These are phyloP conservation scores for Corapipo altera DNA, from an alignment of 2,113 vertebrate genomes.

Conservation along the genomic window DNA sequence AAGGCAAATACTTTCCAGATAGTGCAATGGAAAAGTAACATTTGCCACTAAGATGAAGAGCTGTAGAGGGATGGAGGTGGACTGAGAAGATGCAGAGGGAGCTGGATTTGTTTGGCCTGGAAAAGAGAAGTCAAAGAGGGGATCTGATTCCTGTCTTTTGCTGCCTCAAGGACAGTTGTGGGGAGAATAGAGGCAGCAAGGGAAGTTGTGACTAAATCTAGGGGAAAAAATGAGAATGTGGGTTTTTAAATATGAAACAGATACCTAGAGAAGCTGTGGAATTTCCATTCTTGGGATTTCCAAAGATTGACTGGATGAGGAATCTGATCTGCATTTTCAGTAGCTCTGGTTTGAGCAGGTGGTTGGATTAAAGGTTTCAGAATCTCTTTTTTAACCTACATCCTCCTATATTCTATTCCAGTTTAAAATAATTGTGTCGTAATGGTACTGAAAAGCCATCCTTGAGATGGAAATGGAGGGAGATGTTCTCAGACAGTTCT, in stretches of 20 bases:
- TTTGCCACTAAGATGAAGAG: neutral
- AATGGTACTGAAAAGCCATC: neutral
- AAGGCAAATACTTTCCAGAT: neutral
- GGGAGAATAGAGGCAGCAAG: neutral
- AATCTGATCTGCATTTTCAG: neutral
- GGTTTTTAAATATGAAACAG: accelerated
- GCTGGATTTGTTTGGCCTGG: neutral
- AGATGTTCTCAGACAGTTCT: neutral
- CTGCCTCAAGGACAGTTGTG: neutral
- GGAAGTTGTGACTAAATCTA: neutral
- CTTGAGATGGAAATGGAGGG: neutral
- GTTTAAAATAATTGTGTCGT: neutral
- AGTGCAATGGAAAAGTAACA: neutral
- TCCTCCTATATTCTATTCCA: neutral
- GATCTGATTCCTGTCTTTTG: neutral
- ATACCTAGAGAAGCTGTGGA: neutral
- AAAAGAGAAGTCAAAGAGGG: neutral
- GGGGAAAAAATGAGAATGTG: accelerated
- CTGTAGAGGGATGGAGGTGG: neutral
- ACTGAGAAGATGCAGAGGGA: neutral
- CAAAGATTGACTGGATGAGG: neutral
- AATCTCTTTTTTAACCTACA: neutral
- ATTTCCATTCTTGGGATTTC: neutral
- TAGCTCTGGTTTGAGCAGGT: neutral
- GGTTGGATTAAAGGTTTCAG: neutral